A percentile compares a stretch with the other conserved stretches of the same genome.
Evolutionary conservation across 2,113 vertebrate genomes (phyloP).

Genomic region (Atractosteus spatula): DNA sequence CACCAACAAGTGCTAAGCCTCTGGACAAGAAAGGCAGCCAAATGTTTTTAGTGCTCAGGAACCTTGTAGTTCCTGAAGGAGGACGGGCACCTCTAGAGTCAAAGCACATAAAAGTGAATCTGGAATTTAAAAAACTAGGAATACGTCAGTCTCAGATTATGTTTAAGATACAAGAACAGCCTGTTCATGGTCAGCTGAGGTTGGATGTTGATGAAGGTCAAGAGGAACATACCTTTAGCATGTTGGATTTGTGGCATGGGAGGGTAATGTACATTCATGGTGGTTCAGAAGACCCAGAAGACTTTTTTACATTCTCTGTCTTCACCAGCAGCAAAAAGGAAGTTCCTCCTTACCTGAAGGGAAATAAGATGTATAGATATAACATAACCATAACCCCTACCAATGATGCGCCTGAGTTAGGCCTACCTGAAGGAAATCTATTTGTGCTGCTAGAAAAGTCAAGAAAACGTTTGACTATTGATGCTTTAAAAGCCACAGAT

Average conservation of each 20-base stretch:
- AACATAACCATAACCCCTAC: constrained; percentile 74
- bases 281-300: constrained; percentile 74
- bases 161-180: constrained; percentile 72
- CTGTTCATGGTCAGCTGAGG: constrained; percentile 70
- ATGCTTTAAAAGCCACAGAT: constrained; percentile 72
- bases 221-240: constrained; percentile 71
- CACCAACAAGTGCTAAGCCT: constrained; percentile 47
- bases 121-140: constrained; percentile 75
- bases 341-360: constrained; percentile 64
- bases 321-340: constrained; percentile 69
- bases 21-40: constrained; percentile 52
- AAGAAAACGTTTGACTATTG: constrained; percentile 72
- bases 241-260: constrained; percentile 78
- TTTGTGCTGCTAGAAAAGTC: constrained; percentile 79
- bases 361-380: constrained; percentile 62
- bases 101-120: constrained; percentile 75
- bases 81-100: constrained; percentile 70
- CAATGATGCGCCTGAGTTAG: constrained; percentile 80
- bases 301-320: constrained; percentile 80
- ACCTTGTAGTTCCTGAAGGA: constrained; percentile 78
- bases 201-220: constrained; percentile 63
- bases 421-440: constrained; percentile 77
- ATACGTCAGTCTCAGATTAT: constrained; percentile 78
- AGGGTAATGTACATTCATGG: constrained; percentile 81
- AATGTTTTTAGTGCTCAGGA: constrained; percentile 68